These are phyloP conservation scores for Sericinus montela DNA, from an alignment of 2,888 invertebrate genomes.

Conservation along the genomic window DNA sequence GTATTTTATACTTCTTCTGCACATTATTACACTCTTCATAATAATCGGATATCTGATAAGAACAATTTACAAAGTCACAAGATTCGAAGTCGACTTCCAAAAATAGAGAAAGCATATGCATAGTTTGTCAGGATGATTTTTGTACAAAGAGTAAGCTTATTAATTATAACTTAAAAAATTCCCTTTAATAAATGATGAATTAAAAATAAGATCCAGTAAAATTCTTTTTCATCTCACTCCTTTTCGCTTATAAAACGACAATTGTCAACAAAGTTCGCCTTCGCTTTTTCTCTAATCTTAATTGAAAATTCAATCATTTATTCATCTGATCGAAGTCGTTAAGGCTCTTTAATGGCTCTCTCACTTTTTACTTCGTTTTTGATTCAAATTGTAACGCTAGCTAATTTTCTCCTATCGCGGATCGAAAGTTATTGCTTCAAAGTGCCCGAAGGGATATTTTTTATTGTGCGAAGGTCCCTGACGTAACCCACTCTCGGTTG, in stretches of 20 bases:
- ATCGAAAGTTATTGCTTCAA: slow-evolving; percentile 33
- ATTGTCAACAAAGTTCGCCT: slow-evolving; percentile 62
- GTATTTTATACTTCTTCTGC: no score
- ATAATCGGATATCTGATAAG: no score
- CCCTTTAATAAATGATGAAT: background rate
- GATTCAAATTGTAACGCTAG: slow-evolving; percentile 52
- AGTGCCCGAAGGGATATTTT: slow-evolving; percentile 18
- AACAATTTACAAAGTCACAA: no score
- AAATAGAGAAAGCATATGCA: no score
- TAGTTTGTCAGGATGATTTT: no score
- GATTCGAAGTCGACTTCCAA: no score
- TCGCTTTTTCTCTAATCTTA: slow-evolving; percentile 60
- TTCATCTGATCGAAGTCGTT: slow-evolving; percentile 70
- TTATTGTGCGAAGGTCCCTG: slow-evolving; percentile 15
- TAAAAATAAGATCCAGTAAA: slow-evolving; percentile 18
- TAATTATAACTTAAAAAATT: no score
- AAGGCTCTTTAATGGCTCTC: slow-evolving; percentile 60
- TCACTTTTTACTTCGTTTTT: slow-evolving; percentile 58
- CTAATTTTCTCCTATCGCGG: slow-evolving; percentile 52
- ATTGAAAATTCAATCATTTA: slow-evolving; percentile 77
- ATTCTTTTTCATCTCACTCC: slow-evolving; percentile 37
- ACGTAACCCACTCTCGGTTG: slow-evolving; percentile 13
- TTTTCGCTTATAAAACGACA: slow-evolving; percentile 36
- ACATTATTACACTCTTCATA: no score
- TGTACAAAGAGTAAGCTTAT: no score